Evolutionary conservation across 2,113 vertebrate species (phyloP).

Genomic region (Xenopus borealis): DNA sequence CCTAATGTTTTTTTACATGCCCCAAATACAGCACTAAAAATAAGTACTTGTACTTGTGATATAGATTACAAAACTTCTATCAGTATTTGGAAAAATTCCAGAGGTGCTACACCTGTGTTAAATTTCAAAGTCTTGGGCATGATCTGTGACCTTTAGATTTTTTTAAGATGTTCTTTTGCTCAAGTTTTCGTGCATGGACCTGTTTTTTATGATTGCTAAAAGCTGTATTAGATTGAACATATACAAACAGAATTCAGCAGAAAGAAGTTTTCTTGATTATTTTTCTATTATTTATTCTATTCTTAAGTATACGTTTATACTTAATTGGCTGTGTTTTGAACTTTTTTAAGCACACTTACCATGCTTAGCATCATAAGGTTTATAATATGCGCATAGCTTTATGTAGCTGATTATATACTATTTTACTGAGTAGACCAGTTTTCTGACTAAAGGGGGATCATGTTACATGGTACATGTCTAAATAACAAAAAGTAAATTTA

Average conservation of each 20-base stretch:
- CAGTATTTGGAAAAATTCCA: constrained; percentile 32
- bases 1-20: not conserved
- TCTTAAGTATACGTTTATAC: too few species aligned
- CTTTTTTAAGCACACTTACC: too few species aligned
- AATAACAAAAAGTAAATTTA: too few species aligned
- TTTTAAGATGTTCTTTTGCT: constrained; percentile 26
- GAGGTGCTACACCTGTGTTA: constrained; percentile 39
- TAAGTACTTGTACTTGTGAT: constrained; percentile 23
- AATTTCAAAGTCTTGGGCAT: constrained; percentile 34
- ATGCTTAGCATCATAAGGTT: too few species aligned
- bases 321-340: too few species aligned
- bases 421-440: too few species aligned
- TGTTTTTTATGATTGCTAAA: constrained; percentile 25
- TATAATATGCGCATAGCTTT: too few species aligned
- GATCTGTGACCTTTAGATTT: constrained; percentile 36
- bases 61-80: constrained; percentile 24
- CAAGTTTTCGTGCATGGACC: constrained; percentile 25
- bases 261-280: not conserved
- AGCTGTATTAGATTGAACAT: constrained; percentile 11
- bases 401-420: too few species aligned
- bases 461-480: too few species aligned
- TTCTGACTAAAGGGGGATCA: too few species aligned
- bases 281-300: not conserved
- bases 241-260: constrained; percentile 6
- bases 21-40: constrained; percentile 1